Conservation (phyloP, 2,888 invertebrate species). For the Drosophila peninsularis region DNA sequence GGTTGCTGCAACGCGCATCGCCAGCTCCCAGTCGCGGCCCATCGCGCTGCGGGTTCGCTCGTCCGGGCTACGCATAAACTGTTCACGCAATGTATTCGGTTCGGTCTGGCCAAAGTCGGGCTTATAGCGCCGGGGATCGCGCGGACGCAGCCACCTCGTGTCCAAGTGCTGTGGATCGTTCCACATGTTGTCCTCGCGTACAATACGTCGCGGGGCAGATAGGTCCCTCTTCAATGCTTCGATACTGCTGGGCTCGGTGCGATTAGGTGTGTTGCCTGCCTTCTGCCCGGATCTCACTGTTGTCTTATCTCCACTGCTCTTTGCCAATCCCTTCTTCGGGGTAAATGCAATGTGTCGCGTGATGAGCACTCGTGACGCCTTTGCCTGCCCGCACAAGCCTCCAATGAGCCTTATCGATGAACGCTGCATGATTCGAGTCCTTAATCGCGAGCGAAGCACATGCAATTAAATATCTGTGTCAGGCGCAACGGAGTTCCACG, state of each 20-base stretch:
- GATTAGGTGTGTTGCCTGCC: background rate
- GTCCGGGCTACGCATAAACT: constrained; percentile 63
- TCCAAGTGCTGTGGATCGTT: constrained; percentile 21
- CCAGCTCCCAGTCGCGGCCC: constrained; percentile 41
- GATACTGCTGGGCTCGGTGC: background rate
- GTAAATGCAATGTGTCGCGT: constrained; percentile 7
- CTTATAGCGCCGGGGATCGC: constrained; percentile 36
- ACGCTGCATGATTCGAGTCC: constrained; percentile 35
- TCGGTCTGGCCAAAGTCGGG: constrained; percentile 57
- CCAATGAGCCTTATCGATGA: constrained; percentile 22
- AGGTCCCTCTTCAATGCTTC: background rate
- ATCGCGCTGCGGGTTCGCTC: constrained; percentile 44
- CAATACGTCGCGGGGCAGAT: background rate
- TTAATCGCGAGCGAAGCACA: background rate
- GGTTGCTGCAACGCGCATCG: constrained; percentile 9
- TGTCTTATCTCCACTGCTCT: no score
- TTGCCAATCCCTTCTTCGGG: background rate
- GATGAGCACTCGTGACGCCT: background rate
- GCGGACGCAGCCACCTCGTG: constrained; percentile 47
- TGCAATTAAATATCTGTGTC: background rate
- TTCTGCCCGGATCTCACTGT: background rate
- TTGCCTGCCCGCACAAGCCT: constrained; percentile 16
- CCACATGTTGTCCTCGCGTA: constrained; percentile 62
- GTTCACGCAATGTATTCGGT: constrained; percentile 44
- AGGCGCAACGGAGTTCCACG: background rate